Percentiles rank a stretch among this genome's conserved stretches.
These are phyloP conservation scores for Mactra quadrangularis DNA, from an alignment of 1,140 invertebrate genomes.

Conservation along the genomic window DNA sequence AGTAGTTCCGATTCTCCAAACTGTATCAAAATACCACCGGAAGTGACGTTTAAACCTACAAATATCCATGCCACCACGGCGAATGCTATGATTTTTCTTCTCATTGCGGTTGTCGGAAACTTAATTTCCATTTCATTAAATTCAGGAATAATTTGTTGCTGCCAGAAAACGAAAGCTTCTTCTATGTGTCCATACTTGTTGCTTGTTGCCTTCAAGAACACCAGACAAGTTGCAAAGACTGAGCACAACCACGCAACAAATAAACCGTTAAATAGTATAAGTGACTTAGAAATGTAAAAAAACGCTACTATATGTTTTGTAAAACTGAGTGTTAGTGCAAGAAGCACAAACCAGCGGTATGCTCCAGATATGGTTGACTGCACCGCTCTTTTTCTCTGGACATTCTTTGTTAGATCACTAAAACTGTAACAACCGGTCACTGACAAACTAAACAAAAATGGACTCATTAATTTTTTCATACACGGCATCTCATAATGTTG, in stretches of 20 bases:
- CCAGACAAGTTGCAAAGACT: not conserved
- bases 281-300: not conserved
- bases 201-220: constrained; percentile 2
- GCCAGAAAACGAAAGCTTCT: constrained; percentile 9
- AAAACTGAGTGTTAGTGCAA: not conserved
- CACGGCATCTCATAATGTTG: not conserved
- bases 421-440: constrained; percentile 28
- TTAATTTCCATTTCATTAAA: not conserved
- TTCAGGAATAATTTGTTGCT: constrained; percentile 4
- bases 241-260: not conserved
- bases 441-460: constrained; percentile 19
- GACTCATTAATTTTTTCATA: constrained; percentile 6
- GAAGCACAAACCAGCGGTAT: not conserved
- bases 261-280: not conserved
- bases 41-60: not conserved
- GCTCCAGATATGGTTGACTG: not conserved
- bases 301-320: constrained; percentile 1
- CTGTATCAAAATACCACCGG: not conserved
- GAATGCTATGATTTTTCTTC: not conserved
- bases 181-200: constrained; percentile 5
- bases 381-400: not conserved
- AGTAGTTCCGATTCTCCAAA: not conserved
- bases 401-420: not conserved
- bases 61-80: not conserved
- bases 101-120: not conserved